Conservation (phyloP, 1,140 invertebrate species). For the Caenorhabditis briggsae region DNA sequence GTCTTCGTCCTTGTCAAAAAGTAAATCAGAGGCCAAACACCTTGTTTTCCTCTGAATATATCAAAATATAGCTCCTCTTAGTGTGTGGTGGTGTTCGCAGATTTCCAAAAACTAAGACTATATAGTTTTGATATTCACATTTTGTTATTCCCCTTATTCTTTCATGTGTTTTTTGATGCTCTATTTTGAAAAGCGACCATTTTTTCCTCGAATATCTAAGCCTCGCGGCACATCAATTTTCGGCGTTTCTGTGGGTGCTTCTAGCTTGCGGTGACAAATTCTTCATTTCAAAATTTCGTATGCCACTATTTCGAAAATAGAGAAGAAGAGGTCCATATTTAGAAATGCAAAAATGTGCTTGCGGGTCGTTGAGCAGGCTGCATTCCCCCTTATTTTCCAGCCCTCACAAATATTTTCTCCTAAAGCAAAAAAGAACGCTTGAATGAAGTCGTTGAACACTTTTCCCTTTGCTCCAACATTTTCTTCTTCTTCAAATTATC, state of each 20-base stretch:
- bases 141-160: not conserved
- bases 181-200: slow-evolving; percentile 23
- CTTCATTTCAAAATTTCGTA: slow-evolving; percentile 31
- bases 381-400: not conserved
- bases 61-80: not conserved
- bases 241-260: not conserved
- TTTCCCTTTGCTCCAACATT: not conserved
- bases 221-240: slow-evolving; percentile 31
- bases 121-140: not conserved
- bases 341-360: slow-evolving; percentile 30
- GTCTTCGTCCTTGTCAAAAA: slow-evolving; percentile 10
- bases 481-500: not conserved
- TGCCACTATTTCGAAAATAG: not conserved
- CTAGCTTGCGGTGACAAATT: slow-evolving; percentile 29
- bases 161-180: slow-evolving; percentile 33
- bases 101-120: not conserved
- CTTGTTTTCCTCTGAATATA: not conserved
- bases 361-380: slow-evolving; percentile 4
- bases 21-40: slow-evolving; percentile 46
- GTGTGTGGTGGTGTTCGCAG: not conserved
- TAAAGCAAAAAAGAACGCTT: not conserved
- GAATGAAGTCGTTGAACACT: not conserved
- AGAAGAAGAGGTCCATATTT: slow-evolving; percentile 7
- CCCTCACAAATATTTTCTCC: not conserved
- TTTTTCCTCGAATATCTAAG: slow-evolving; percentile 10